Percentiles rank a stretch among this genome's conserved stretches.
These are phyloP conservation scores for Doryteuthis pealeii DNA, from an alignment of 1,140 invertebrate species.

Conservation along the genomic window DNA sequence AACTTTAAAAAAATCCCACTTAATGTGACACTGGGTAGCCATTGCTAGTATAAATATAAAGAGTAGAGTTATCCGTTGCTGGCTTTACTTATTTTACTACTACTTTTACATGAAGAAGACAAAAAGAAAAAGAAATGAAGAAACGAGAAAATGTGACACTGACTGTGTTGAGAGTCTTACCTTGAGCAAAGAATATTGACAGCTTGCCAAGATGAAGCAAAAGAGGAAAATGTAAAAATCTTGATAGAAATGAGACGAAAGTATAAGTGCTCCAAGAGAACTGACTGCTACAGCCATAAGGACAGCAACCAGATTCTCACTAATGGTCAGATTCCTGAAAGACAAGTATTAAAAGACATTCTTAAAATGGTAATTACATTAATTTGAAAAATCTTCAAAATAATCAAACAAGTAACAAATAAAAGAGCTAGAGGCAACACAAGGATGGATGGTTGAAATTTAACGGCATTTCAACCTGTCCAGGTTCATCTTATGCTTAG, in stretches of 20 bases:
- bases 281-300: constrained; percentile 84
- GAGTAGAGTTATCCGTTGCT: too few species aligned
- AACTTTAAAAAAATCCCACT: too few species aligned
- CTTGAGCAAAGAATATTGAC: constrained; percentile 96
- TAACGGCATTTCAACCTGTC: too few species aligned
- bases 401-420: constrained; percentile 6
- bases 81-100: too few species aligned
- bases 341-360: constrained; percentile 18
- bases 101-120: too few species aligned
- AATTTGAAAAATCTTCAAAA: background rate
- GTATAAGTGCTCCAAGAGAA: constrained; percentile 78
- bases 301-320: constrained; percentile 83
- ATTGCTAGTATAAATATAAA: too few species aligned
- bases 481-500: too few species aligned
- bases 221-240: constrained; percentile 93
- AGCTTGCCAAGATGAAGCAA: constrained; percentile 94
- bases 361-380: background rate
- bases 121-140: too few species aligned
- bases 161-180: constrained; percentile 30
- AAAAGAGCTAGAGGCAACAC: constrained; percentile 5
- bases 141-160: too few species aligned
- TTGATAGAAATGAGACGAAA: constrained; percentile 83
- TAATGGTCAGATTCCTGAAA: constrained; percentile 73
- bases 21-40: too few species aligned
- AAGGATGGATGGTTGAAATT: too few species aligned